A percentile compares a stretch with the other conserved stretches of the same genome.
phyloP scores from a whole-genome alignment of 2,113 vertebrate species.

The Gracilinanus agilis region DNA sequence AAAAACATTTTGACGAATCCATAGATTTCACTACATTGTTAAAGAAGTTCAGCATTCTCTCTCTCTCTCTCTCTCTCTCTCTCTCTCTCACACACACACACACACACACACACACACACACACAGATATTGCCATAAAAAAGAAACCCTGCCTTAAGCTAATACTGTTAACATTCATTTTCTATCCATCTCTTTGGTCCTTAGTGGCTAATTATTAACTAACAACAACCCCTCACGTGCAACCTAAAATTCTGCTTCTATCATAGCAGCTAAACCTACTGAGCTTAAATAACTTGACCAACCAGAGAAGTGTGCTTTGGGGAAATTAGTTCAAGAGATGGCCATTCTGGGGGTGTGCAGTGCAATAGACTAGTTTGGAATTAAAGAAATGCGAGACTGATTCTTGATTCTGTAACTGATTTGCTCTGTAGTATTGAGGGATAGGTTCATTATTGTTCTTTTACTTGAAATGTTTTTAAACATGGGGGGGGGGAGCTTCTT shows the following conservation, averaged over 20 bases:
- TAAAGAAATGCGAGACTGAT: not conserved
- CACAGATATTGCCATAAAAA: not conserved
- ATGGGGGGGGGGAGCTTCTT: not conserved
- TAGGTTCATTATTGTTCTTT: not conserved
- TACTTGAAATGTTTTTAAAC: not conserved
- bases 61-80: too few relatives aligned
- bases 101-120: too few relatives aligned
- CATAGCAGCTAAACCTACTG: not conserved
- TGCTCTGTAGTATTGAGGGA: not conserved
- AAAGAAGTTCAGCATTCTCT: not conserved
- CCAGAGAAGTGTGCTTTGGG: not conserved
- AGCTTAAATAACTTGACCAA: not conserved
- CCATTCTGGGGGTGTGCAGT: not conserved
- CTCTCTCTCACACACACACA: too few relatives aligned
- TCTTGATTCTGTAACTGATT: not conserved
- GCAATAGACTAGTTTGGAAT: not conserved
- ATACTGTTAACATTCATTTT: not conserved
- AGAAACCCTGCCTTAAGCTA: not conserved
- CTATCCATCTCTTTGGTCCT: not conserved
- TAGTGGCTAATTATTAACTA: not conserved
- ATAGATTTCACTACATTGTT: not conserved
- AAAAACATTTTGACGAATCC: not conserved
- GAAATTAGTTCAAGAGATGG: not conserved
- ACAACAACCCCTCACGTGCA: not conserved
- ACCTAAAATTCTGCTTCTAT: not conserved